phyloP scores from a whole-genome alignment of 30 jellyfish, hydroid and myxozoan genomes.

The Haliclystus octoradiatus region DNA sequence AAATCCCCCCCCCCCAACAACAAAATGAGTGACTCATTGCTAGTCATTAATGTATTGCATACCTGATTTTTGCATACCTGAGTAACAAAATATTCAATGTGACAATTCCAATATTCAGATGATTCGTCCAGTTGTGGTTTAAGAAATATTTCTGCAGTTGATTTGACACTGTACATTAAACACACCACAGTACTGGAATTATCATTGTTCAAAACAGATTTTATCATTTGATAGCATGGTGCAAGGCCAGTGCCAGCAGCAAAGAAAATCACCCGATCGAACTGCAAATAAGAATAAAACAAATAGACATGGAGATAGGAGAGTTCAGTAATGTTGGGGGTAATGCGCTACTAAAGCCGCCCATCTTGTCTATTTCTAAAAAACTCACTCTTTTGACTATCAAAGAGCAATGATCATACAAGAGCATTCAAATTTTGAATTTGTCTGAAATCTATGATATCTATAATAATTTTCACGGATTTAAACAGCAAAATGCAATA shows the following conservation, averaged over 20 bases:
- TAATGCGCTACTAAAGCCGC: background rate
- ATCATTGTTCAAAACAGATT: conserved; percentile 31
- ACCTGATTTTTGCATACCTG: too few relatives aligned
- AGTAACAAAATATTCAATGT: conserved; percentile 34
- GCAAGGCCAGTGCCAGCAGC: conserved; percentile 97
- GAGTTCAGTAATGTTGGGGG: background rate
- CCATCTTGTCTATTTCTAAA: background rate
- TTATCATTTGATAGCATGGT: conserved; percentile 56
- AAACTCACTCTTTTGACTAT: too few relatives aligned
- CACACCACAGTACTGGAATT: conserved; percentile 39
- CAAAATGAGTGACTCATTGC: too few relatives aligned
- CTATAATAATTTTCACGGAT: too few relatives aligned
- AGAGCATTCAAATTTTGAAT: too few relatives aligned
- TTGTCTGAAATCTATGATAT: too few relatives aligned
- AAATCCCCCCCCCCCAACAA: too few relatives aligned
- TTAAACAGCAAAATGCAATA: too few relatives aligned
- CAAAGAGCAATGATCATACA: too few relatives aligned
- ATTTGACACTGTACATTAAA: conserved; percentile 39
- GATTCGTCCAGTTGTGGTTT: conserved; percentile 38
- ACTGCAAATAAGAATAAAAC: conserved; percentile 9
- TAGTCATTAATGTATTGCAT: too few relatives aligned
- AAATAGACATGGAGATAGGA: conserved; percentile 1
- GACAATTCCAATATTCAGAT: conserved; percentile 49
- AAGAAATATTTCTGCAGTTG: conserved; percentile 37
- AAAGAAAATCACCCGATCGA: conserved; percentile 21